Evolutionary conservation across 2,888 invertebrate genomes (phyloP).

Genomic region (Lithophane leautieri): DNA sequence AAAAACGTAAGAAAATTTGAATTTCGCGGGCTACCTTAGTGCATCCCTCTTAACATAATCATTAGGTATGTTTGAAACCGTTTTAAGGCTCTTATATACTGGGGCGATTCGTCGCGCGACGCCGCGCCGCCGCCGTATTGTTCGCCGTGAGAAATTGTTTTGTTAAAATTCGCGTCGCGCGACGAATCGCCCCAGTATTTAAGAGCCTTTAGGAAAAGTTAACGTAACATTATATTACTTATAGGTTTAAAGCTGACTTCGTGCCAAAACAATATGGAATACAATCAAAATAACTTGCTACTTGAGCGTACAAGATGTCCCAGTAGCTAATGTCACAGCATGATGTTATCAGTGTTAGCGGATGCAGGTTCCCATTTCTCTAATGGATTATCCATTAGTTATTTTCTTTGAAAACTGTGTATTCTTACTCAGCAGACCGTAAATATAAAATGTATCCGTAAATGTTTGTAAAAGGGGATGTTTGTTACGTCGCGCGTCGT

Average conservation of each 20-base stretch:
- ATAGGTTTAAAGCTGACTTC: neutral
- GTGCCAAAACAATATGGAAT: constrained; percentile 50
- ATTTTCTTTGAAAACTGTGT: constrained; percentile 4
- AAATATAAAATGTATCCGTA: neutral
- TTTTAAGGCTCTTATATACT: too few species aligned
- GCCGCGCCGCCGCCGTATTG: too few species aligned
- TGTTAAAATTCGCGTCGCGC: too few species aligned
- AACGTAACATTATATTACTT: neutral
- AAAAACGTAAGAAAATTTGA: too few species aligned
- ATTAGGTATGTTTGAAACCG: too few species aligned
- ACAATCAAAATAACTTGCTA: constrained; percentile 19
- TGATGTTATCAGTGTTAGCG: constrained; percentile 39
- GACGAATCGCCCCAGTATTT: too few species aligned
- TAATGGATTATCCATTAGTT: constrained; percentile 48
- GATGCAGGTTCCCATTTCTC: constrained; percentile 33
- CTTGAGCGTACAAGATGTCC: neutral
- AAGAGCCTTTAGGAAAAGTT: too few species aligned
- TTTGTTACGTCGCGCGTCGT: neutral
- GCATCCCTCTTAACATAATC: too few species aligned
- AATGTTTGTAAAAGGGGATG: neutral
- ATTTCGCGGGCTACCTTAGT: too few species aligned
- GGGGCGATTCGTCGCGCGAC: too few species aligned
- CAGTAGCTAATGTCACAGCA: constrained; percentile 21
- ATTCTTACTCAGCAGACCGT: constrained; percentile 9
- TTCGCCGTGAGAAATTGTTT: too few species aligned